Evolutionary conservation across 2,888 invertebrate genomes (phyloP).

Genomic region (Megamerina dolium): DNA sequence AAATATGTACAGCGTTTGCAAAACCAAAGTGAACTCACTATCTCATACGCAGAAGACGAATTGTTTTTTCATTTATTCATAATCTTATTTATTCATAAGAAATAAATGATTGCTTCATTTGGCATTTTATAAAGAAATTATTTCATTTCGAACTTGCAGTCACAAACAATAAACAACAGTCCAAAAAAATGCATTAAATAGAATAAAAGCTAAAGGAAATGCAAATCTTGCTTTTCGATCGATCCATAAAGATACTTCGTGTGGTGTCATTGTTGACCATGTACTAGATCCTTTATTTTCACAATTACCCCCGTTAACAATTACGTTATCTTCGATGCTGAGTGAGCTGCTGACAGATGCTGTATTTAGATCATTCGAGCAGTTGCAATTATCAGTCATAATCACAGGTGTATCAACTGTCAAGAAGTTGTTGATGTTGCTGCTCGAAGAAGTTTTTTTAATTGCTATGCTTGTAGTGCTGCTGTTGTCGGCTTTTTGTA

Average conservation of each 20-base stretch:
- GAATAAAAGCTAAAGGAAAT: conserved; percentile 70
- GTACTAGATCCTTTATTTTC: conserved; percentile 26
- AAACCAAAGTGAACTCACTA: too few relatives aligned
- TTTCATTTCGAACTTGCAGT: conserved; percentile 8
- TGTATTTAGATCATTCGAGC: conserved; percentile 19
- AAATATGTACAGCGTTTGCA: too few relatives aligned
- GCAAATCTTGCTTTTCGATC: conserved; percentile 68
- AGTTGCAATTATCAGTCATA: conserved; percentile 47
- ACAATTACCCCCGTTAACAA: conserved; percentile 45
- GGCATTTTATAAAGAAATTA: neutral
- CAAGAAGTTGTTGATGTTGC: conserved; percentile 14
- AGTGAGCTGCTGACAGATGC: conserved; percentile 13
- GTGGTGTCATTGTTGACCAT: conserved; percentile 82
- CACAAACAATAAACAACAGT: conserved; percentile 61
- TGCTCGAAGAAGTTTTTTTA: conserved; percentile 30
- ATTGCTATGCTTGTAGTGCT: neutral
- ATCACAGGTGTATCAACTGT: conserved; percentile 60
- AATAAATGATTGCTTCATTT: neutral
- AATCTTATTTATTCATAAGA: too few relatives aligned
- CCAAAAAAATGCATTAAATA: conserved; percentile 78
- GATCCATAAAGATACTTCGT: conserved; percentile 83
- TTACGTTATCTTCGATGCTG: conserved; percentile 22
- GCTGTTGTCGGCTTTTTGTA: conserved; percentile 57
- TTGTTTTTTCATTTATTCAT: too few relatives aligned
- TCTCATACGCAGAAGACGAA: too few relatives aligned